Conservation (phyloP, 2,113 vertebrate species). For the Apteryx owenii region DNA sequence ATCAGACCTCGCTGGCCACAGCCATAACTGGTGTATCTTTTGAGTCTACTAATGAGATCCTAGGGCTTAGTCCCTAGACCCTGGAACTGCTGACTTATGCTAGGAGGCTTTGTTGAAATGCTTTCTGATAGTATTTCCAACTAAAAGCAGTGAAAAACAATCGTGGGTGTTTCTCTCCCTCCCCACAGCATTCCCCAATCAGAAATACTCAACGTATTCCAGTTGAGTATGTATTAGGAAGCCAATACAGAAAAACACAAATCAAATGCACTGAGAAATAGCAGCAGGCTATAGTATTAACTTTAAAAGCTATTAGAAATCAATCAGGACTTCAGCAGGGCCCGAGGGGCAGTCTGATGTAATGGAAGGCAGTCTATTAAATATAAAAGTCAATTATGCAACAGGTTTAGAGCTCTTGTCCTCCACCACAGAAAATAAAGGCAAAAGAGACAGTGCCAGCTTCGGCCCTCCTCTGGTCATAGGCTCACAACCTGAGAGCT, state of each 20-base stretch:
- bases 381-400: conserved; percentile 38
- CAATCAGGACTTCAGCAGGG: conserved; percentile 33
- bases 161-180: background rate
- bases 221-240: background rate
- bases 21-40: background rate
- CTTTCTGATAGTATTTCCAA: conserved; percentile 11
- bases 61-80: background rate
- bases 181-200: background rate
- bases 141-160: background rate
- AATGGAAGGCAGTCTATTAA: conserved; percentile 35
- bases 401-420: background rate
- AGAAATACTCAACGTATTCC: conserved; percentile 24
- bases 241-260: background rate
- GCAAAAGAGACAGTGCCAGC: background rate
- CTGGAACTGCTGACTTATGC: background rate
- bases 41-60: background rate
- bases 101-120: background rate
- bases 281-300: conserved; percentile 28
- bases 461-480: background rate
- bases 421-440: background rate
- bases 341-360: background rate
- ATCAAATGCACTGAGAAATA: conserved; percentile 26
- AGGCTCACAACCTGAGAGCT: background rate
- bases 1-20: background rate
- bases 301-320: conserved; percentile 60